A percentile compares a stretch with the other conserved stretches of the same genome.
Evolutionary conservation across 2,113 vertebrate genomes (phyloP).

Genomic region (Narcine bancroftii): DNA sequence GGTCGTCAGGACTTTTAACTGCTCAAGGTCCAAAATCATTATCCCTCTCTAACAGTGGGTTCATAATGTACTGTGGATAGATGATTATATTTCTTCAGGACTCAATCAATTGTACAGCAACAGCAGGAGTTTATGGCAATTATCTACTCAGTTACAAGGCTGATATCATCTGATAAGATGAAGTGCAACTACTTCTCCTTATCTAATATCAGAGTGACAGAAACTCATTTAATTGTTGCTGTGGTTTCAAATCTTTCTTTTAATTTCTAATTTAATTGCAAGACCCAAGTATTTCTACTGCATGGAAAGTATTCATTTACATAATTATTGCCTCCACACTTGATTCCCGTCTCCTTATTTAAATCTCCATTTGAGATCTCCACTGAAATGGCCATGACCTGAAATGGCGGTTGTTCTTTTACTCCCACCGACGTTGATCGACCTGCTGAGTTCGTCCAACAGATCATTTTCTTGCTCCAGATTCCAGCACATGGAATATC

Average conservation of each 20-base stretch:
- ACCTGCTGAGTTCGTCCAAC: no score
- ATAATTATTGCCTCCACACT: background rate
- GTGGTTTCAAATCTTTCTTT: background rate
- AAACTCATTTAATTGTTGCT: background rate
- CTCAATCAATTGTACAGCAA: background rate
- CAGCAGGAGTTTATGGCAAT: slow-evolving; percentile 12
- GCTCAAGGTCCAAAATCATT: slow-evolving; percentile 23
- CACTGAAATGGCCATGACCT: no score
- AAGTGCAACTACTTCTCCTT: background rate
- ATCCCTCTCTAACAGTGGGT: slow-evolving; percentile 26
- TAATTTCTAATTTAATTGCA: slow-evolving; percentile 22
- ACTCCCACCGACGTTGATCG: no score
- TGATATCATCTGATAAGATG: background rate
- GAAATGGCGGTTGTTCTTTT: no score
- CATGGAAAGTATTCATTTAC: slow-evolving; percentile 4
- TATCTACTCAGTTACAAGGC: background rate
- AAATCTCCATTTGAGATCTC: background rate
- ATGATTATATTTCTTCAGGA: slow-evolving; percentile 4
- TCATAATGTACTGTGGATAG: slow-evolving; percentile 20
- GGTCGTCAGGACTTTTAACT: background rate
- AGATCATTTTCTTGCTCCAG: no score
- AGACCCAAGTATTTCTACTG: slow-evolving; percentile 9
- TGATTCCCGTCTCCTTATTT: slow-evolving; percentile 18
- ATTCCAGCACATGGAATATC: no score
- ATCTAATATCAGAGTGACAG: background rate